Base-by-base conservation (phyloP, 30 jellyfish, hydroid and myxozoan species). In the Hydractinia echinata region DNA sequence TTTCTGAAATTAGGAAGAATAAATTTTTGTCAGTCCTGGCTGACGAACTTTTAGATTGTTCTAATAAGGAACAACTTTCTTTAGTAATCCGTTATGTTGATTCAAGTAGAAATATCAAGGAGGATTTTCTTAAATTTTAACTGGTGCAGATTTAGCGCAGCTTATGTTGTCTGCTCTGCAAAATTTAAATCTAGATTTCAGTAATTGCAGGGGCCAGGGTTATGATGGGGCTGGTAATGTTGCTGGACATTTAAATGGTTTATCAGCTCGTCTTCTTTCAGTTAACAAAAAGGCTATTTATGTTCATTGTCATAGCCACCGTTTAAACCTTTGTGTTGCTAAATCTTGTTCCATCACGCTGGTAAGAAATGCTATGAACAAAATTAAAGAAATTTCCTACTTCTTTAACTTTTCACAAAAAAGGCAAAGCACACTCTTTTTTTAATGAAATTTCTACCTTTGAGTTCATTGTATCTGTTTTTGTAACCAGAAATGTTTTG, bases 291-390 rank as follows among this genome's bases (percentile, higher is more conserved):
- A 81, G 19, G 95, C 89, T 8, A 15, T 81, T 44, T 81, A 60
- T 54, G 91, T 82, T n/a, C 94, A 84, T 67, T 79, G 86, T 30
- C 79, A 61, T 15, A 70, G 92, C 60, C 92, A 84, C 50, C 19
- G 66, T 48, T 62, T 84, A 15, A 84, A 79, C 18, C 60, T 84
- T 56, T 77, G 78, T 76, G 90, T 83, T 19, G 91, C 82, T 16
- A 60, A 56, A 11, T 74, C 92, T 58, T 58, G 69, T 58, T 58
- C 15, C 54, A 85, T 77, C 67, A 21, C 21, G 30, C 15, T 14
- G 51, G 83, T 73, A 18, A 73, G 49, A 73, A 73, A 20, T n/a
- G 19, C 15, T 9, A 8, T 11, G 19, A 76, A 73, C n/a, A 16
- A 73, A 73, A 52, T 73, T 11, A 51, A 73, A 51, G 83, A 21